phyloP scores from a whole-genome alignment of 2,888 invertebrate genomes.

The Stictocephala bisonia region DNA sequence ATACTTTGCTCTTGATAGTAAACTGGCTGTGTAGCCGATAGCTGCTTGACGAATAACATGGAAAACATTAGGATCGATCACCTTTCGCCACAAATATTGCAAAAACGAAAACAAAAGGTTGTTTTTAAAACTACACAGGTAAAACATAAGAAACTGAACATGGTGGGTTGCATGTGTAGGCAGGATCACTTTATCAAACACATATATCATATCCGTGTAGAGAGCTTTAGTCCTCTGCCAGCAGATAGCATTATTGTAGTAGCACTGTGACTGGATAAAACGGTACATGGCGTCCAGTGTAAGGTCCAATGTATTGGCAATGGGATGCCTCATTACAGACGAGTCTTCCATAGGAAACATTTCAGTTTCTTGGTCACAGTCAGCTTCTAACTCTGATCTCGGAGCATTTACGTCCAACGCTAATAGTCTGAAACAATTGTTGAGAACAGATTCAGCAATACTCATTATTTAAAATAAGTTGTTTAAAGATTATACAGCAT shows the following conservation, averaged over 20 bases:
- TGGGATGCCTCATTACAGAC: constrained; percentile 65
- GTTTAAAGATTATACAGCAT: too few relatives aligned
- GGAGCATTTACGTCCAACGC: constrained; percentile 80
- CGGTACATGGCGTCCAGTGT: constrained; percentile 79
- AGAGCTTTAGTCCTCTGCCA: constrained; percentile 71
- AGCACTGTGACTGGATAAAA: constrained; percentile 74
- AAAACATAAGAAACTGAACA: constrained; percentile 81
- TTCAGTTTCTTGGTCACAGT: constrained; percentile 64
- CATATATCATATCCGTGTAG: constrained; percentile 71
- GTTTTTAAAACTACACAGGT: constrained; percentile 75
- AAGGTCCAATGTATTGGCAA: constrained; percentile 78
- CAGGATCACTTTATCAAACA: constrained; percentile 84
- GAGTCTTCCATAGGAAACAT: constrained; percentile 63
- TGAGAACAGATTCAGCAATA: constrained; percentile 2
- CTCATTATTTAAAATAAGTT: neutral
- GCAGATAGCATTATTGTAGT: constrained; percentile 66
- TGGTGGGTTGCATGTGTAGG: constrained; percentile 86
- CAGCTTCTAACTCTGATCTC: constrained; percentile 68
- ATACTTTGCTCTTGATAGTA: constrained; percentile 76
- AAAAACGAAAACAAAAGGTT: constrained; percentile 74
- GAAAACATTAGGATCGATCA: constrained; percentile 74
- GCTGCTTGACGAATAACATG: constrained; percentile 75
- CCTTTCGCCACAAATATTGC: constrained; percentile 78
- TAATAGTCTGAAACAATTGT: constrained; percentile 62
- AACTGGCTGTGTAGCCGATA: constrained; percentile 80